A percentile compares a stretch with the other conserved stretches of the same genome.
Evolutionary conservation across 2,113 vertebrate genomes (phyloP).

Genomic region (Nannospalax galili): DNA sequence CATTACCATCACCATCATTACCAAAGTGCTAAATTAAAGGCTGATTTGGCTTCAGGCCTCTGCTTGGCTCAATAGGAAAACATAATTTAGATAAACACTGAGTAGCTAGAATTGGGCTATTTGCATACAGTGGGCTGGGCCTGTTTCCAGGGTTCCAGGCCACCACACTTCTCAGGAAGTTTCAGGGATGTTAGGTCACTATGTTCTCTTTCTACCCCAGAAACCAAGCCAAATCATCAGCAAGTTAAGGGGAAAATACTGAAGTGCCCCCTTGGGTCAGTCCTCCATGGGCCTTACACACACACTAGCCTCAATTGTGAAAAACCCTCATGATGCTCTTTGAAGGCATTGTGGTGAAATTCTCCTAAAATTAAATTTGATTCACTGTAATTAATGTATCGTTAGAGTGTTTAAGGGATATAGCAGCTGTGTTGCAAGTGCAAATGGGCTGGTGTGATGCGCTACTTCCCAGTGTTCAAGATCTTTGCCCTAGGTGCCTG

Average conservation of each 20-base stretch:
- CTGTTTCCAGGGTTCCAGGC: slow-evolving; percentile 40
- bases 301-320: neutral
- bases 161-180: slow-evolving; percentile 37
- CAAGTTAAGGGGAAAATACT: neutral
- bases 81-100: slow-evolving; percentile 38
- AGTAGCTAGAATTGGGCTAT: slow-evolving; percentile 24
- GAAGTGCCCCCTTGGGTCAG: neutral
- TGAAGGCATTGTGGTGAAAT: neutral
- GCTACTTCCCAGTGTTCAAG: neutral
- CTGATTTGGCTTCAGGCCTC: neutral
- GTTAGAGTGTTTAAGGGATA: neutral
- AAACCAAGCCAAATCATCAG: slow-evolving; percentile 23
- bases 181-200: slow-evolving; percentile 8
- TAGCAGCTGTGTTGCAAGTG: slow-evolving; percentile 36
- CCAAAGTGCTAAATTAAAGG: slow-evolving; percentile 62
- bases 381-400: slow-evolving; percentile 2
- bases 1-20: neutral
- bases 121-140: neutral
- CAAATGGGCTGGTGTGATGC: neutral
- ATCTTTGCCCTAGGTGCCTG: neutral
- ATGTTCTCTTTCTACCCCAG: slow-evolving; percentile 30
- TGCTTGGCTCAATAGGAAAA: slow-evolving; percentile 36
- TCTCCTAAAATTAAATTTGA: neutral
- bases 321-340: neutral
- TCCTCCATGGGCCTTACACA: neutral